phyloP scores from a whole-genome alignment of 1,140 invertebrate species.

The Eubasilissa regina region DNA sequence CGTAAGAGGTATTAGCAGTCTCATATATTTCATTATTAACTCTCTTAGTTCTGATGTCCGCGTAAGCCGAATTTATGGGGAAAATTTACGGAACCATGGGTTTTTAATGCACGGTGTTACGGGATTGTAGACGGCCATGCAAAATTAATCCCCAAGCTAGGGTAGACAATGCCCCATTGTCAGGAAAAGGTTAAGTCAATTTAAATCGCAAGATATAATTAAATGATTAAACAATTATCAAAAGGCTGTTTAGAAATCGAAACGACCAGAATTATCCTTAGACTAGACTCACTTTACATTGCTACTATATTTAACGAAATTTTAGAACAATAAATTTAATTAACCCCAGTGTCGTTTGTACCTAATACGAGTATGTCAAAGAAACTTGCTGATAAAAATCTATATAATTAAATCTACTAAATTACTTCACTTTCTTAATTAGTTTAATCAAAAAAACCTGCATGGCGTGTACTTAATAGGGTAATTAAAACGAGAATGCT shows the following conservation, averaged over 20 bases:
- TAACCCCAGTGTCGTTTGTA: no score
- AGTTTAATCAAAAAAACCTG: no score
- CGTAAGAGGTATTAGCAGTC: slow-evolving; percentile 21
- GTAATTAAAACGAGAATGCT: no score
- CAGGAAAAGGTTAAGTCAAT: slow-evolving; percentile 26
- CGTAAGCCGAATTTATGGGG: slow-evolving; percentile 38
- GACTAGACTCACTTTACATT: no score
- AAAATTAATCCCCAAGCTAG: slow-evolving; percentile 12
- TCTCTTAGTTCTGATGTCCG: not conserved
- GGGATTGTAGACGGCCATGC: slow-evolving; percentile 2
- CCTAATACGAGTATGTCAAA: no score
- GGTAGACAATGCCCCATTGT: slow-evolving; percentile 2
- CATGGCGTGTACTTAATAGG: no score
- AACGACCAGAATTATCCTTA: no score
- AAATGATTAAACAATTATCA: slow-evolving; percentile 26
- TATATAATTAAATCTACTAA: no score
- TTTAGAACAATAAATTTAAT: no score
- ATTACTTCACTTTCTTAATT: no score
- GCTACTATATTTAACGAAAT: no score
- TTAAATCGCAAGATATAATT: slow-evolving; percentile 18
- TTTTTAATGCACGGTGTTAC: slow-evolving; percentile 30
- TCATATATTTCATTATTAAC: slow-evolving; percentile 30
- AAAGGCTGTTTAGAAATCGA: not conserved
- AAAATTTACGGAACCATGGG: slow-evolving; percentile 30
- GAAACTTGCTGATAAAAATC: no score